A percentile compares a stretch with the other conserved stretches of the same genome.
Evolutionary conservation across 2,113 vertebrate species (phyloP).

Genomic region (Piaya cayana): DNA sequence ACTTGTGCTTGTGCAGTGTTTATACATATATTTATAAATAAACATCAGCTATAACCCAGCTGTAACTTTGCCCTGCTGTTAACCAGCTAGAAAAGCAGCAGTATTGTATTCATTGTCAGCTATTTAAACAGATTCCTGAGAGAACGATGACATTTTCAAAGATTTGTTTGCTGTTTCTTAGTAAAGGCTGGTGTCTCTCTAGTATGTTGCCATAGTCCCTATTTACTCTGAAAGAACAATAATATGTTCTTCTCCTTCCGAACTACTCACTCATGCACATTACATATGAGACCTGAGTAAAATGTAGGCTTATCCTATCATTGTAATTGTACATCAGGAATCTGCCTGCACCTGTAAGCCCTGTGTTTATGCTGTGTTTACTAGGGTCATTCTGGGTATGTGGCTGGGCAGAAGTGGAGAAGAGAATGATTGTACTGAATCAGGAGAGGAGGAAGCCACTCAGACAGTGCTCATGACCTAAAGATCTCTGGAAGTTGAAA

Average conservation of each 20-base stretch:
- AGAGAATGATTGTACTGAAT: neutral
- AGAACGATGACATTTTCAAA: neutral
- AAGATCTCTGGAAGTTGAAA: neutral
- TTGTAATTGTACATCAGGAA: neutral
- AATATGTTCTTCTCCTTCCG: neutral
- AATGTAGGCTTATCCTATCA: neutral
- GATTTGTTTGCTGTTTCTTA: neutral
- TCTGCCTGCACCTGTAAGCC: neutral
- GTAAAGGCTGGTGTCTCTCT: neutral
- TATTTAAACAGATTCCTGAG: neutral
- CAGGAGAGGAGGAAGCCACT: neutral
- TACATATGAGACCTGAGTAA: neutral
- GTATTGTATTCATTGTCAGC: neutral
- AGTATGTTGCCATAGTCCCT: neutral
- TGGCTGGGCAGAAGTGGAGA: neutral
- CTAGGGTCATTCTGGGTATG: fast-evolving
- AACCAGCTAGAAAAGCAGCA: neutral
- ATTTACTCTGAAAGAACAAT: neutral
- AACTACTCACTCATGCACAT: neutral
- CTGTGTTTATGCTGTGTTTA: neutral
- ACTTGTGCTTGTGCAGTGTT: neutral
- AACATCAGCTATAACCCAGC: neutral
- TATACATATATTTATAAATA: neutral
- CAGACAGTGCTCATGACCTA: neutral
- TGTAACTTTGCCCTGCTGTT: neutral